Percentiles rank a stretch among this genome's conserved stretches.
Conservation (phyloP, 1,140 invertebrate genomes). For the Heliconius congener region DNA sequence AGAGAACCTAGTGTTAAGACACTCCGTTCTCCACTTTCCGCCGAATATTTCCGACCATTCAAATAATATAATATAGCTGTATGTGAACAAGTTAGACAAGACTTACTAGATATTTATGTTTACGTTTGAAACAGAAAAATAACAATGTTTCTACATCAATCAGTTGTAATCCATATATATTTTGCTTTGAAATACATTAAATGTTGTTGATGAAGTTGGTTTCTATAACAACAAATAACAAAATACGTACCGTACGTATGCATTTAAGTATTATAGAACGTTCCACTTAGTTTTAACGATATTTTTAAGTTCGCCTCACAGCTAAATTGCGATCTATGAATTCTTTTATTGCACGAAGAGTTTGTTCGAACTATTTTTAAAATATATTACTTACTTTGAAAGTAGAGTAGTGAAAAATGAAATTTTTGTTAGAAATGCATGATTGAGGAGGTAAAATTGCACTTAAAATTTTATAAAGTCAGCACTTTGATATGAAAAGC, state of each 20-base stretch:
- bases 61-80: too few species aligned
- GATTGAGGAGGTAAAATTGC: neutral
- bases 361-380: conserved; percentile 43
- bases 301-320: conserved; percentile 23
- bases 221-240: conserved; percentile 13
- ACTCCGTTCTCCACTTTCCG: too few species aligned
- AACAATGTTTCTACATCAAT: neutral
- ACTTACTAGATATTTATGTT: too few species aligned
- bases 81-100: too few species aligned
- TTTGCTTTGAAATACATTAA: neutral
- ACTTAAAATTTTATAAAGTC: neutral
- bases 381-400: conserved; percentile 25
- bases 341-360: conserved; percentile 14
- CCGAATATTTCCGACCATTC: too few species aligned
- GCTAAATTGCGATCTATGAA: conserved; percentile 15
- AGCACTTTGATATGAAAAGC: neutral
- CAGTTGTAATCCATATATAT: neutral
- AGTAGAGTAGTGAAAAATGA: neutral
- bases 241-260: neutral
- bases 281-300: conserved; percentile 15
- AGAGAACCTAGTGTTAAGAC: too few species aligned
- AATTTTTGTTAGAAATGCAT: neutral
- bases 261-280: conserved; percentile 5
- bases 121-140: too few species aligned
- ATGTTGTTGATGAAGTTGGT: neutral